Conservation (phyloP, 2,113 vertebrate species). For the Protobothrops flavoviridis region DNA sequence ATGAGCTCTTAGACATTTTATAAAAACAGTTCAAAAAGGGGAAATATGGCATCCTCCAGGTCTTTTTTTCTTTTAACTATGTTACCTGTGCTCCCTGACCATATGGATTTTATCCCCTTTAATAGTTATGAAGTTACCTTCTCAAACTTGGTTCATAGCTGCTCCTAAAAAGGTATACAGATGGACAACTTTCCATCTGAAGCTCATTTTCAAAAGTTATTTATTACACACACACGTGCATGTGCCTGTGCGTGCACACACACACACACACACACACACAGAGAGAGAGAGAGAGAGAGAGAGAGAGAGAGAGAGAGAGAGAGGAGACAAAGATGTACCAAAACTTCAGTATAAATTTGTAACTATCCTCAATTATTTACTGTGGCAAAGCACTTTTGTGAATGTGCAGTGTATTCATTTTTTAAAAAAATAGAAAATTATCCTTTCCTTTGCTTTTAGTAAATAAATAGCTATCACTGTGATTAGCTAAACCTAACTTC, state of each 20-base stretch:
- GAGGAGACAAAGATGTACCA: background rate
- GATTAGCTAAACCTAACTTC: background rate
- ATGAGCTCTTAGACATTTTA: background rate
- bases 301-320: too few relatives aligned
- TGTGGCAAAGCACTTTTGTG: background rate
- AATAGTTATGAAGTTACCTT: background rate
- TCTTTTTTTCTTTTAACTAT: background rate
- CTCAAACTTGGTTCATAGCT: background rate
- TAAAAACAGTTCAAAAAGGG: background rate
- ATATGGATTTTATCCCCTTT: background rate
- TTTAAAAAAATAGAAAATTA: background rate
- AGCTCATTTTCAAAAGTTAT: background rate
- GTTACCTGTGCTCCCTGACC: background rate
- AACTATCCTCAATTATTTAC: background rate
- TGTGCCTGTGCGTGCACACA: fast-evolving
- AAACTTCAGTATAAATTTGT: background rate
- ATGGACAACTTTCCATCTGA: background rate
- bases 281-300: too few relatives aligned
- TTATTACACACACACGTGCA: background rate
- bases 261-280: too few relatives aligned
- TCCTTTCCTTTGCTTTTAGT: background rate
- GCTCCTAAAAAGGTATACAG: background rate
- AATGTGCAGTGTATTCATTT: background rate
- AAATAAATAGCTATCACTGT: background rate
- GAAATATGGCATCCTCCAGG: background rate